A percentile compares a stretch with the other conserved stretches of the same genome.
Conservation (phyloP, 2,888 invertebrate genomes). For the Drosophila anomalata region DNA sequence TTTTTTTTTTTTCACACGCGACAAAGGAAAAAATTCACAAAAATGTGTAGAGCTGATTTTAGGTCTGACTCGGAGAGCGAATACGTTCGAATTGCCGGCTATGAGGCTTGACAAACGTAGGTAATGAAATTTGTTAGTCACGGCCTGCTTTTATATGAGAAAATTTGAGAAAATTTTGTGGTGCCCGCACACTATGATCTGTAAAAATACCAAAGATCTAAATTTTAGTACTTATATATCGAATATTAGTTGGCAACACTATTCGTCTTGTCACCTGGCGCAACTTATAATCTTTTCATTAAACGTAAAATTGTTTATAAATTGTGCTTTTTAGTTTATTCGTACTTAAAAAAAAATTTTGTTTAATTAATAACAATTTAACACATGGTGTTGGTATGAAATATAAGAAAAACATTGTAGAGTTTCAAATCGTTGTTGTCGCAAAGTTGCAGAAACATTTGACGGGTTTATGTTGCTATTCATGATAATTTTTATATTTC, state of each 20-base stretch:
- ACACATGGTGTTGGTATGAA: too few species aligned
- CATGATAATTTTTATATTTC: too few species aligned
- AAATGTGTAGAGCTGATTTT: constrained; percentile 54
- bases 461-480: too few species aligned
- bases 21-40: constrained; percentile 70
- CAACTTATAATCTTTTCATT: too few species aligned
- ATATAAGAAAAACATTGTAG: too few species aligned
- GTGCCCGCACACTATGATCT: neutral
- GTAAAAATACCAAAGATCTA: neutral
- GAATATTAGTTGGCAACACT: neutral
- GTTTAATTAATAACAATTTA: too few species aligned
- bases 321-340: too few species aligned
- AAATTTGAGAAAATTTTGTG: constrained; percentile 10
- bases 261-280: too few species aligned
- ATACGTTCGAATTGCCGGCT: constrained; percentile 87
- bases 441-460: too few species aligned
- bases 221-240: neutral
- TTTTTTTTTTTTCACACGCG: constrained; percentile 71
- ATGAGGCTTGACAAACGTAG: constrained; percentile 89
- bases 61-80: constrained; percentile 53
- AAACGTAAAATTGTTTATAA: too few species aligned
- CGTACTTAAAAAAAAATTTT: too few species aligned
- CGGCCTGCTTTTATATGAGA: constrained; percentile 86
- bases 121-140: constrained; percentile 84
- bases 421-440: too few species aligned